Conservation (phyloP, 2,113 vertebrate genomes). For the Burhinus oedicnemus region DNA sequence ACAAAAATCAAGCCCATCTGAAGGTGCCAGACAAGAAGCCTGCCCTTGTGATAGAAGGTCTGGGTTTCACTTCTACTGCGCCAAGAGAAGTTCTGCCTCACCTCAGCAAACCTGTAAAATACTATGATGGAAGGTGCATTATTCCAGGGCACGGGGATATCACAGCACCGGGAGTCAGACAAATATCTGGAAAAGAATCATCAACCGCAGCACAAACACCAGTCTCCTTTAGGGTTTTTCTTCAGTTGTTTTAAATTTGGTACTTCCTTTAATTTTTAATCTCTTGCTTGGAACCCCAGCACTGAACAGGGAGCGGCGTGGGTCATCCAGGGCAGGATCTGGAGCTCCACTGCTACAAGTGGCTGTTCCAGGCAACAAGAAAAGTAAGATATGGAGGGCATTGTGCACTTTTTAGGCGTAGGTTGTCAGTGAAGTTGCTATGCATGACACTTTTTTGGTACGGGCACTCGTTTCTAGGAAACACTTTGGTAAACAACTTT, state of each 20-base stretch:
- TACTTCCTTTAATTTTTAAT: neutral
- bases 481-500: slow-evolving; percentile 59
- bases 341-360: neutral
- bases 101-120: neutral
- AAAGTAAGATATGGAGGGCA: neutral
- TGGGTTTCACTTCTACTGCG: neutral
- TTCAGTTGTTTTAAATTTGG: neutral
- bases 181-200: neutral
- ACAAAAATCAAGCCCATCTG: neutral
- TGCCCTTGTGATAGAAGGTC: neutral
- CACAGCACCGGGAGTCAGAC: neutral
- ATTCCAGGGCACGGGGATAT: neutral
- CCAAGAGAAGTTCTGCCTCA: neutral
- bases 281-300: neutral
- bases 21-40: neutral
- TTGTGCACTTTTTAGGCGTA: neutral
- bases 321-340: neutral
- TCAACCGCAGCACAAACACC: neutral
- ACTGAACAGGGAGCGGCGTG: accelerated
- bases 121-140: neutral
- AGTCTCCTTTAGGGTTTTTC: neutral
- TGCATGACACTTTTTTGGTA: slow-evolving; percentile 7
- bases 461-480: slow-evolving; percentile 18
- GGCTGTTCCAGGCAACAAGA: neutral
- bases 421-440: neutral